phyloP scores from a whole-genome alignment of 2,888 invertebrate species.

The Sminthurinus aureus region DNA sequence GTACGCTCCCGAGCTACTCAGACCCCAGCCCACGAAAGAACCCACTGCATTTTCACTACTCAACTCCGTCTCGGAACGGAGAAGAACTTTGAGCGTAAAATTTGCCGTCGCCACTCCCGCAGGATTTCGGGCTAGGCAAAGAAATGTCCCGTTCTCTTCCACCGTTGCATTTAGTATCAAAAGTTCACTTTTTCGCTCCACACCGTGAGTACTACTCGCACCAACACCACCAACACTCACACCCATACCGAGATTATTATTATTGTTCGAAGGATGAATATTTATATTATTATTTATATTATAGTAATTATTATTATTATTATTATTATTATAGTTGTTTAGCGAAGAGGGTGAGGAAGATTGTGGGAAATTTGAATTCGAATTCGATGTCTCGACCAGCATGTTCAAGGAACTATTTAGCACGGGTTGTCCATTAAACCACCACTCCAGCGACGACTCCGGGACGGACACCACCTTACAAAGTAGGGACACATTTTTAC shows the following conservation, averaged over 20 bases:
- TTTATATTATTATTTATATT: constrained; percentile 3
- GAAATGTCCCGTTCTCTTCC: constrained; percentile 85
- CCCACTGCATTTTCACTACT: constrained; percentile 41
- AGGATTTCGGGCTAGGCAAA: constrained; percentile 84
- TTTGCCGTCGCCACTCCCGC: constrained; percentile 82
- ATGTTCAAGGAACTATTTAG: constrained; percentile 58
- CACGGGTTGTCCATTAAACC: constrained; percentile 72
- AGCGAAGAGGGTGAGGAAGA: neutral
- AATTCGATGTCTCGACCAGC: constrained; percentile 54
- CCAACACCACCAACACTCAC: constrained; percentile 9
- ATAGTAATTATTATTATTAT: neutral
- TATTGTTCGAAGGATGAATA: neutral
- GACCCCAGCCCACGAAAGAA: constrained; percentile 45
- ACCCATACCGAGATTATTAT: neutral
- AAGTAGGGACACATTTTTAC: constrained; percentile 80
- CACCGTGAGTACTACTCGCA: constrained; percentile 27
- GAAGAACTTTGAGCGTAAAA: constrained; percentile 72
- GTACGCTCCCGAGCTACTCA: constrained; percentile 37
- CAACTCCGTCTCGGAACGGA: constrained; percentile 54
- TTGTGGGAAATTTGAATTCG: constrained; percentile 5
- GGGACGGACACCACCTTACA: constrained; percentile 84
- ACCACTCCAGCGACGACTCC: constrained; percentile 82
- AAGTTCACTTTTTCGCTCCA: constrained; percentile 79
- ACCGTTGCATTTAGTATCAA: constrained; percentile 78
- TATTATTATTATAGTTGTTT: constrained; percentile 6